Evolutionary conservation across 2,888 invertebrate species (phyloP), one percentile per base, ranked within the genome.

Genomic region (Eilema depressum): DNA sequence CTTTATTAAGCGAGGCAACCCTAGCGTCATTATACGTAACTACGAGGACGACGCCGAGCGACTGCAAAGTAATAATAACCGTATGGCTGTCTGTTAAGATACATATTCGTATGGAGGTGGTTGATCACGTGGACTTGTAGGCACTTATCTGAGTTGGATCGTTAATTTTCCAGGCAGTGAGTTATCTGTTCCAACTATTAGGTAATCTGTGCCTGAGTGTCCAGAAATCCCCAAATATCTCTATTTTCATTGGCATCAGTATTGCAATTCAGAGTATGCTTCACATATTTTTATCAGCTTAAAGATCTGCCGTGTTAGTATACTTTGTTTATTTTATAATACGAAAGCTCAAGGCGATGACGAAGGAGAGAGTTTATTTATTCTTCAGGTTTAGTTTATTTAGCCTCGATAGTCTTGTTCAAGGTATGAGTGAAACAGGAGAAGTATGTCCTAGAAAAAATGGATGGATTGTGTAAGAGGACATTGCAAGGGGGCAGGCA

Each of bases 311-410:
- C n/a, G n/a, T n/a, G 12, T 53, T n/a, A 53, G n/a, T n/a, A n/a
- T 53, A 53, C 53, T 53, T 53, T n/a, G 53, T 53, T 47, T 47
- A 37, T 37, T 41, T 41, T 41, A n/a, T n/a, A 53, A n/a, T 53
- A n/a, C n/a, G 53, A 10, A 53, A 53, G 20, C 53, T 53, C 53
- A 53, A 53, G 53, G 53, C 53, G 53, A 53, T 53, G 20, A 53
- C 26, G 59, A 59, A 59, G 26, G 26, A 26, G 59, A 59, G 26
- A 59, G 59, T 26, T 59, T 25, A 59, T 26, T 26, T 53, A 53
- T 53, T 53, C 53, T n/a, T 53, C 20, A n/a, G 53, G n/a, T 53
- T 53, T 53, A 53, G 20, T 53, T 53, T 53, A n/a, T n/a, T 53
- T 53, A n/a, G 7, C n/a, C n/a, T n/a, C 53, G 53, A 53, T 53